Evolutionary conservation across 2,797 vertebrate species (phyloP).

Genomic region (Micropoecilia bifurca): DNA sequence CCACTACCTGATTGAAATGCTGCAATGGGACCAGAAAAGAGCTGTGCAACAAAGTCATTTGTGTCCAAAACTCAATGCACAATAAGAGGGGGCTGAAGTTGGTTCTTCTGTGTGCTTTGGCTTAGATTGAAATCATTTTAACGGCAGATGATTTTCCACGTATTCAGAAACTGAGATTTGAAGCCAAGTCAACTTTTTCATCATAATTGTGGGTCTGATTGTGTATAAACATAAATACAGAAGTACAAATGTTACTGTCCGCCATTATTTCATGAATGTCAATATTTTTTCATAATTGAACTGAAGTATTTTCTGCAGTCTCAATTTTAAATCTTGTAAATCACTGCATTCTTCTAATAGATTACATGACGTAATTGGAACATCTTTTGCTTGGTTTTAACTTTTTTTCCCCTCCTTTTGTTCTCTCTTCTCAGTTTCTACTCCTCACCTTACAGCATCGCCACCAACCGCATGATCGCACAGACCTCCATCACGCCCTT

Average conservation of each 20-base stretch:
- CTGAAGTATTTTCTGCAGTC: neutral
- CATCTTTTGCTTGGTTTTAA: neutral
- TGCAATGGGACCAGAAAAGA: neutral
- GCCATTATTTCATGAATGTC: neutral
- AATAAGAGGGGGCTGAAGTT: neutral
- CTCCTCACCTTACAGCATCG: constrained; percentile 97
- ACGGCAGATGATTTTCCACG: neutral
- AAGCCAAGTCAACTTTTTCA: neutral
- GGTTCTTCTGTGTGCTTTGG: neutral
- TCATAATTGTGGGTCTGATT: neutral
- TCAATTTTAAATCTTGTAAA: neutral
- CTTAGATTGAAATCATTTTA: neutral
- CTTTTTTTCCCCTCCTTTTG: neutral
- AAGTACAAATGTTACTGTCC: neutral
- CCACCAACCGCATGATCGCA: constrained; percentile 98
- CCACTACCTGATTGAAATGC: neutral
- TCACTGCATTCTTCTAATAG: neutral
- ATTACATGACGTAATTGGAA: neutral
- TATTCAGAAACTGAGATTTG: neutral
- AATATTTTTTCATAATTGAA: neutral
- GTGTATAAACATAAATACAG: neutral
- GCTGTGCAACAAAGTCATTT: neutral
- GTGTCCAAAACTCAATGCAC: neutral
- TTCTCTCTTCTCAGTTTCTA: constrained; percentile 88
- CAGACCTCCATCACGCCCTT: constrained; percentile 98